These are phyloP conservation scores for Drosophila murphyi DNA, from an alignment of 1,140 invertebrate genomes.

Conservation along the genomic window DNA sequence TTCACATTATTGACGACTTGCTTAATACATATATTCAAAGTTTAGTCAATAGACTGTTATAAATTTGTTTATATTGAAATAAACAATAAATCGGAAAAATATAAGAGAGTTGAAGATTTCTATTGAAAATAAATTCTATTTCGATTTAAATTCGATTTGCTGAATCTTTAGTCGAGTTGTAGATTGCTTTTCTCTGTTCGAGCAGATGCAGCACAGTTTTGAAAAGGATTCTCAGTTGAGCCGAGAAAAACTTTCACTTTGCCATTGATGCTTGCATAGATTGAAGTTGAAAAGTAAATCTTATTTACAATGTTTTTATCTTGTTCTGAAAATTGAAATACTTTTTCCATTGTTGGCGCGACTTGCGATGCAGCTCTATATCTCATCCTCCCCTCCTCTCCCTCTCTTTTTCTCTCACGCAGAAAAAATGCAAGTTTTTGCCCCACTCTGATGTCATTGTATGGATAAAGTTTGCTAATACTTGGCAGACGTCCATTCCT, in stretches of 20 bases:
- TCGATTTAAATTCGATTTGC: no score
- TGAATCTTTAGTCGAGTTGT: not conserved
- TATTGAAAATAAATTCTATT: no score
- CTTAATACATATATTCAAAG: no score
- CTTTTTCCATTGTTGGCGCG: slow-evolving; percentile 56
- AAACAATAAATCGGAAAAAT: no score
- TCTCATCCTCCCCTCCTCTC: no score
- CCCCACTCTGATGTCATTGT: slow-evolving; percentile 30
- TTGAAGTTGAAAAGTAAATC: slow-evolving; percentile 47
- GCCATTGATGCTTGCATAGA: slow-evolving; percentile 11
- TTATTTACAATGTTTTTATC: slow-evolving; percentile 41
- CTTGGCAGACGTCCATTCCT: not conserved
- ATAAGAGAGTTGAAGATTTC: no score
- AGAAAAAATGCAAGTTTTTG: slow-evolving; percentile 29
- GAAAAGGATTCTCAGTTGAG: not conserved
- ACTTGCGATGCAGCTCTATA: not conserved
- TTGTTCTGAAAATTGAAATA: slow-evolving; percentile 67
- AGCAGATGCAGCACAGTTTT: slow-evolving; percentile 7
- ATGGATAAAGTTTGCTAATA: slow-evolving; percentile 32
- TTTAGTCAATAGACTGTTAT: no score
- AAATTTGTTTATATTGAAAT: no score
- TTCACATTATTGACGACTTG: no score
- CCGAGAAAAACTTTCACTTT: slow-evolving; percentile 7
- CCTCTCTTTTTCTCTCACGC: not conserved
- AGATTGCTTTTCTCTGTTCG: slow-evolving; percentile 5